Evolutionary conservation across 2,797 vertebrate species (phyloP), one percentile per base, ranked within the genome.

Genomic region (Coccyzus lansbergi): DNA sequence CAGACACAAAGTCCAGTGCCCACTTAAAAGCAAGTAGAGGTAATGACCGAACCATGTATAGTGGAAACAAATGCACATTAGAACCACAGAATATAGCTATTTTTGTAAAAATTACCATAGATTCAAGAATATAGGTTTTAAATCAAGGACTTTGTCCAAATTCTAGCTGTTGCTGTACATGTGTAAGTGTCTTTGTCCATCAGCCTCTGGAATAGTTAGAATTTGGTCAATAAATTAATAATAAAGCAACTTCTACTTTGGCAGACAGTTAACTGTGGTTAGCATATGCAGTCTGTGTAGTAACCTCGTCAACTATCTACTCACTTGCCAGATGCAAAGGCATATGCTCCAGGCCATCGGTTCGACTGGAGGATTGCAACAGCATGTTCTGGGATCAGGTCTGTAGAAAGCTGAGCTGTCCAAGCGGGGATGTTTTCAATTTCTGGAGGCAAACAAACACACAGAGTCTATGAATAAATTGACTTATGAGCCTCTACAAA

Each of bases 281-380:
- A 77, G 36, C 40, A 46, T 7, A 24, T 8, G 29, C 17, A 48
- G n/a, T 22, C 52, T 64, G 34, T 38, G 60, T 8, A 75, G 86
- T 74, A 80, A 84, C 46, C 10, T 2, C 17, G 28, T 60, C n/a
- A 29, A 5, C 28, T 26, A 15, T 48, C 29, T 91, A 95, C 98
- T 93, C 98, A 99, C 99, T 97, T 99, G 96, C 98, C 98, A 91
- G 92, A 97, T n/a, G 98, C 98, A 92, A 99, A 99, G 31, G 98
- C 97, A 42, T 98, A 98, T 3, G 99, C 98, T 42, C 99, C 99
- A 4, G 99, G 99, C 99, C 99, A 99, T 83, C 98, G 97, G 95
- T 99, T 99, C 13, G 99, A 99, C 60, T 97, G 98, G 52, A 99
- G 96, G 56, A 99, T 96, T 62, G 99, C 99, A 22, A 99, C 60